Evolutionary conservation across 2,888 invertebrate species (phyloP).

Genomic region (Melitaea athalia): DNA sequence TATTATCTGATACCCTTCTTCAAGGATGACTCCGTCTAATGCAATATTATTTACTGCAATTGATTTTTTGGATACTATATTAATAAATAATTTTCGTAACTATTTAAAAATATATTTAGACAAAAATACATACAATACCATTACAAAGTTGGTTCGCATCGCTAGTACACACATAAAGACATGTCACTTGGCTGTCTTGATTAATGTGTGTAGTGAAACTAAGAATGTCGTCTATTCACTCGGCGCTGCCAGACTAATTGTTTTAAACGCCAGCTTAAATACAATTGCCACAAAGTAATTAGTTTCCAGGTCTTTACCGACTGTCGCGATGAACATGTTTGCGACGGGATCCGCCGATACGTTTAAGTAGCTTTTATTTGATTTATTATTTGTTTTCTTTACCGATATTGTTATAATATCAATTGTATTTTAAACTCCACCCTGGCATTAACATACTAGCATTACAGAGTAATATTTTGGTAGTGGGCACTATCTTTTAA

Average conservation of each 20-base stretch:
- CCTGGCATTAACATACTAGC: not conserved
- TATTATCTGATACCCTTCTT: no score
- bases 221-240: slow-evolving; percentile 24
- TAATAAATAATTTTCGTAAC: no score
- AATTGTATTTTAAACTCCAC: not conserved
- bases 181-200: slow-evolving; percentile 24
- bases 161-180: slow-evolving; percentile 15
- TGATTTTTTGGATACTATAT: no score
- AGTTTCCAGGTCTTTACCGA: slow-evolving; percentile 39
- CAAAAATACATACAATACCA: not conserved
- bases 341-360: slow-evolving; percentile 14
- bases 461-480: no score
- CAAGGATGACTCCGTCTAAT: no score
- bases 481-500: no score
- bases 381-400: not conserved
- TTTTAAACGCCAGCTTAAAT: slow-evolving; percentile 41
- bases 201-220: slow-evolving; percentile 29
- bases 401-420: not conserved
- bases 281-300: slow-evolving; percentile 41
- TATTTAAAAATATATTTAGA: no score
- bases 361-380: slow-evolving; percentile 2
- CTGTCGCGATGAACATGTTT: slow-evolving; percentile 33
- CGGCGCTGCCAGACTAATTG: slow-evolving; percentile 40
- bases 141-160: not conserved
- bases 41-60: no score